Conservation (phyloP, 2,113 vertebrate genomes). For the Colaptes auratus region DNA sequence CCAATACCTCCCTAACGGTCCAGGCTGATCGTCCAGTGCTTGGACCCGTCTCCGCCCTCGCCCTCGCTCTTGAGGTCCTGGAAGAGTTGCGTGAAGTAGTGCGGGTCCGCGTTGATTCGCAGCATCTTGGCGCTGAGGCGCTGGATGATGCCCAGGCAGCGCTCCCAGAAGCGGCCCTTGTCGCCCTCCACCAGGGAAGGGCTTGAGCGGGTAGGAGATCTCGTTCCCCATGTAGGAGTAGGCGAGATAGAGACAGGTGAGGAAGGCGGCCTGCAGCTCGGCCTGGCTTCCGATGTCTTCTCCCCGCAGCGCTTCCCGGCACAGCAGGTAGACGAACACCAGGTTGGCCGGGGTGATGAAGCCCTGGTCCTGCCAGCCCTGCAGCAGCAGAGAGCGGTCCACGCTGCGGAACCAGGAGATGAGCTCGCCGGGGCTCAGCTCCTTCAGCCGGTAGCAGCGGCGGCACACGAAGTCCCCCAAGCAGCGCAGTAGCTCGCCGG, state of each 20-base stretch:
- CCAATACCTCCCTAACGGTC: constrained; percentile 83
- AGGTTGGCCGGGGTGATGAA: constrained; percentile 97
- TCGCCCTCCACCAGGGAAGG: constrained; percentile 92
- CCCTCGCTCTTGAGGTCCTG: constrained; percentile 96
- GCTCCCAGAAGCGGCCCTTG: constrained; percentile 95
- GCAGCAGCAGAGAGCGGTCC: constrained; percentile 92
- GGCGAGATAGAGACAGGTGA: constrained; percentile 96
- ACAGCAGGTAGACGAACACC: constrained; percentile 96
- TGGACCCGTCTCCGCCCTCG: constrained; percentile 74
- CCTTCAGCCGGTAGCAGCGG: constrained; percentile 90
- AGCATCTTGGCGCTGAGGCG: constrained; percentile 95
- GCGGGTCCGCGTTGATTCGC: constrained; percentile 93
- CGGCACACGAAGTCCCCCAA: constrained; percentile 94
- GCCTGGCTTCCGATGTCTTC: constrained; percentile 83
- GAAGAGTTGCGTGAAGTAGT: constrained; percentile 97
- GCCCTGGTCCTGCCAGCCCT: constrained; percentile 98
- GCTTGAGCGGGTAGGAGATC: constrained; percentile 98
- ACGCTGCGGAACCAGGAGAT: constrained; percentile 97
- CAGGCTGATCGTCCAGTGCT: constrained; percentile 86
- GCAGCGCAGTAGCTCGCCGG: constrained; percentile 94
- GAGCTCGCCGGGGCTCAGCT: constrained; percentile 89
- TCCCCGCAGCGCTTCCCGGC: constrained; percentile 85
- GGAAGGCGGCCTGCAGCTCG: constrained; percentile 92
- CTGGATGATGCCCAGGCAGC: constrained; percentile 90
- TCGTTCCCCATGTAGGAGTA: constrained; percentile 99